Evolutionary conservation across 2,888 invertebrate genomes (phyloP).

Genomic region (Globia sparganii): DNA sequence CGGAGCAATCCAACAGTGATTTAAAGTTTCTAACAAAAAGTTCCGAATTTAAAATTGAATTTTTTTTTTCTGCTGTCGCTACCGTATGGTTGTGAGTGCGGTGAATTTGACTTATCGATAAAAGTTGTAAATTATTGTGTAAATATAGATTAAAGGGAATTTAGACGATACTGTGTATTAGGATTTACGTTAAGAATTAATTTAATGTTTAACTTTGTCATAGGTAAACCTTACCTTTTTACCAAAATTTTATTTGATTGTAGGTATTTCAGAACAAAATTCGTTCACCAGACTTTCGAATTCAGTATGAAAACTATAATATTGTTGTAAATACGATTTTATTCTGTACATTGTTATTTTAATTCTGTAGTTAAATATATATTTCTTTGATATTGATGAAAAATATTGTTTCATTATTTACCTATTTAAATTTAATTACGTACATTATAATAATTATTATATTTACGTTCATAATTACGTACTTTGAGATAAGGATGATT

Average conservation of each 20-base stretch:
- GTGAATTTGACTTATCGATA: constrained; percentile 50
- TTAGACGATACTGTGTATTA: constrained; percentile 63
- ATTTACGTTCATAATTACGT: constrained; percentile 61
- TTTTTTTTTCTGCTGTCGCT: constrained; percentile 61
- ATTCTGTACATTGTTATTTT: constrained; percentile 81
- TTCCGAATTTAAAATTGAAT: constrained; percentile 26
- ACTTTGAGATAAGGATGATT: constrained; percentile 60
- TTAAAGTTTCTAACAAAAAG: constrained; percentile 24
- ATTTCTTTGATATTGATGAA: constrained; percentile 81
- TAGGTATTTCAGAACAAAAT: constrained; percentile 79
- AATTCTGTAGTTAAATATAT: constrained; percentile 82
- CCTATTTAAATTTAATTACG: constrained; percentile 56
- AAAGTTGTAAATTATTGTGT: constrained; percentile 78
- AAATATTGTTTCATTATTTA: constrained; percentile 66
- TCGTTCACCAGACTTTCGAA: constrained; percentile 70
- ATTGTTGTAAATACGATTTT: constrained; percentile 79
- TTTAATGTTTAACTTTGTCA: constrained; percentile 69
- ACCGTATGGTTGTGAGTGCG: constrained; percentile 57
- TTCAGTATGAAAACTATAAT: constrained; percentile 69
- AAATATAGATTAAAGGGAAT: constrained; percentile 70
- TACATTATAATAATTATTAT: constrained; percentile 52
- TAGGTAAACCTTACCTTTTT: constrained; percentile 74
- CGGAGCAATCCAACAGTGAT: constrained; percentile 50
- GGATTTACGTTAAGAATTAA: constrained; percentile 63
- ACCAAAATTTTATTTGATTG: constrained; percentile 74